Conservation (phyloP, 2,797 vertebrate species). For the Eupleurogrammus muticus region DNA sequence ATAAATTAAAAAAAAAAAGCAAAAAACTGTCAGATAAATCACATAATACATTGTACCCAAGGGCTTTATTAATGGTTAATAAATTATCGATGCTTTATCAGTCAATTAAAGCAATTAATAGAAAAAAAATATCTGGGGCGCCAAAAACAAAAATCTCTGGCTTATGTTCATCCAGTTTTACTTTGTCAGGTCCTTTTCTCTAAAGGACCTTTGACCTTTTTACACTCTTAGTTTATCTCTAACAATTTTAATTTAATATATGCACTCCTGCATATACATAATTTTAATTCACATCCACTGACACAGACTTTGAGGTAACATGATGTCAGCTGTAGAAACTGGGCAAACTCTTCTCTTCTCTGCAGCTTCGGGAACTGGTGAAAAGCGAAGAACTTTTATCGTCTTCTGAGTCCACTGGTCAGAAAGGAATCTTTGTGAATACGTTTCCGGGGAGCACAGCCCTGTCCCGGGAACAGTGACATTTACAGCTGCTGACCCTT, state of each 20-base stretch:
- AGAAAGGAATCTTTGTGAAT: not conserved
- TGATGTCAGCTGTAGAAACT: too few species aligned
- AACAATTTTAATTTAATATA: not conserved
- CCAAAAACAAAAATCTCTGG: conserved; percentile 6
- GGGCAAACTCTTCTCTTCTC: not conserved
- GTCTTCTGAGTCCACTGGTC: not conserved
- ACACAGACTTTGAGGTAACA: not conserved
- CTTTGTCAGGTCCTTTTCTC: not conserved
- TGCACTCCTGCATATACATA: not conserved
- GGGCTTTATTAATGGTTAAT: not conserved
- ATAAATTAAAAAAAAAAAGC: not conserved
- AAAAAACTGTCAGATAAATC: not conserved
- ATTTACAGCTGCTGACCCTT: conserved; percentile 1
- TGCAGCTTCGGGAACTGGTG: not conserved
- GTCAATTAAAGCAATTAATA: not conserved
- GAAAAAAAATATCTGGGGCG: not conserved
- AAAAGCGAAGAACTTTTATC: not conserved
- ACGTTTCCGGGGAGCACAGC: not conserved
- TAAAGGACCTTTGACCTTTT: conserved; percentile 1
- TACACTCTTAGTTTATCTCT: not conserved
- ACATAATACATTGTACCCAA: not conserved
- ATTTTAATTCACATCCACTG: not conserved
- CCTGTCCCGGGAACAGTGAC: not conserved
- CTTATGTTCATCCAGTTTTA: not conserved
- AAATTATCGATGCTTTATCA: not conserved